Conservation (phyloP, 64 coral and sea anemone species). For the Porites lutea region DNA sequence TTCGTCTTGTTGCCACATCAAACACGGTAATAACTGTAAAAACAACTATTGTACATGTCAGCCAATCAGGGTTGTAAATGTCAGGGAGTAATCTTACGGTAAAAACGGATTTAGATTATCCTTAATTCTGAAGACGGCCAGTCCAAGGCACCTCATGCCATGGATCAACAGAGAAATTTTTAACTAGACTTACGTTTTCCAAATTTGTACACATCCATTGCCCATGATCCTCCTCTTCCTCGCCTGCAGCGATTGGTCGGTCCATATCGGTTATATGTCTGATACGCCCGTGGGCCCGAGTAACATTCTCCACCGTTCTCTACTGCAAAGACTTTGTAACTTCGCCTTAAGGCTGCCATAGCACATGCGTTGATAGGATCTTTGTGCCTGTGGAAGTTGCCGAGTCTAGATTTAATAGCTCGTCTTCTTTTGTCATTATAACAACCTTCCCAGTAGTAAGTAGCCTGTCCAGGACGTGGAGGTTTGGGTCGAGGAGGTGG, state of each 20-base stretch:
- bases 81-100: too few species aligned
- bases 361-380: conserved; percentile 42
- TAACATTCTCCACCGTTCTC: conserved; percentile 42
- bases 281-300: conserved; percentile 7
- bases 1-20: too few species aligned
- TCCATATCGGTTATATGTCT: conserved; percentile 33
- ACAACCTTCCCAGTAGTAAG: conserved; percentile 58
- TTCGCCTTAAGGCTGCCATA: neutral
- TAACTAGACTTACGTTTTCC: conserved; percentile 40
- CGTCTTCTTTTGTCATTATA: conserved; percentile 51
- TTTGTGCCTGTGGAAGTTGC: conserved; percentile 30
- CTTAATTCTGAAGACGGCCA: too few species aligned
- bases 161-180: too few species aligned
- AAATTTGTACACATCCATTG: conserved; percentile 65
- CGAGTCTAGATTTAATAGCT: conserved; percentile 19
- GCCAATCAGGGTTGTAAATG: too few species aligned
- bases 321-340: conserved; percentile 53
- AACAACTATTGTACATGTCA: too few species aligned
- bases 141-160: too few species aligned
- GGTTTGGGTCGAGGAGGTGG: conserved; percentile 15
- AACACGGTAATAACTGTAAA: too few species aligned
- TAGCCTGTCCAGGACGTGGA: conserved; percentile 13
- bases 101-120: too few species aligned
- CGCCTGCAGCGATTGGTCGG: conserved; percentile 27
- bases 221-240: conserved; percentile 34